Evolutionary conservation across 1,140 invertebrate species (phyloP), one percentile per base, ranked within the genome.

Genomic region (Trachelipus rathkii): DNA sequence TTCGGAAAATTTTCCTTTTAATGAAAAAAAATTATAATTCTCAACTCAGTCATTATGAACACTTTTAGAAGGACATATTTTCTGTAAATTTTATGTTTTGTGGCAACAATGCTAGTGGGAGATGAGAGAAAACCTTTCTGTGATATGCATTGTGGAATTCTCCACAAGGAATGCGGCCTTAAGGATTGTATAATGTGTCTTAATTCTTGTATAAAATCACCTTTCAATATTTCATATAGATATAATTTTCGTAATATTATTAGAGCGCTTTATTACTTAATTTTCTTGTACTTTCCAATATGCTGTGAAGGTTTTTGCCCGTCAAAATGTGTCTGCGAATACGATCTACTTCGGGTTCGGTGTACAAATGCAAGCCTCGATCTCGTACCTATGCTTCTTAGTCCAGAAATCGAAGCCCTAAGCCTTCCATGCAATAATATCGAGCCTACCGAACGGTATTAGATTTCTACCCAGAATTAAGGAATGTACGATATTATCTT

Each of bases 301-400:
- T 60, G 50, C 19, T 60, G 50, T 60, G 13, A 82, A 44, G 88
- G 85, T 80, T 87, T 89, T 80, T 95, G 93, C 84, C 93, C 93
- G 0, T 89, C 84, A 76, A 91, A 90, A 73, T 95, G 94, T 84
- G 89, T 87, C 83, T 95, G 94, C 85, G 92, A 96, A 85, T 94
- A 96, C 82, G 92, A 94, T 72, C 93, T 90, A 0, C 88, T 95
- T 72, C 90, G 93, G n/a, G 94, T 95, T 0, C 89, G 90, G 71
- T 96, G 95, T 84, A 89, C 93, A 79, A 90, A 90, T 82, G 93
- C 92, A 80, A 92, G 91, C 77, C 86, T 96, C 60, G 93, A 95
- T 85, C 92, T 95, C 15, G 90, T 96, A 67, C 95, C 94, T 50
- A 95, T 96, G 80, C 92, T 94, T 0, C 87, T 96, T 66, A 96